Conservation (phyloP, 2,888 invertebrate genomes). For the Pterobdella sp. region DNA sequence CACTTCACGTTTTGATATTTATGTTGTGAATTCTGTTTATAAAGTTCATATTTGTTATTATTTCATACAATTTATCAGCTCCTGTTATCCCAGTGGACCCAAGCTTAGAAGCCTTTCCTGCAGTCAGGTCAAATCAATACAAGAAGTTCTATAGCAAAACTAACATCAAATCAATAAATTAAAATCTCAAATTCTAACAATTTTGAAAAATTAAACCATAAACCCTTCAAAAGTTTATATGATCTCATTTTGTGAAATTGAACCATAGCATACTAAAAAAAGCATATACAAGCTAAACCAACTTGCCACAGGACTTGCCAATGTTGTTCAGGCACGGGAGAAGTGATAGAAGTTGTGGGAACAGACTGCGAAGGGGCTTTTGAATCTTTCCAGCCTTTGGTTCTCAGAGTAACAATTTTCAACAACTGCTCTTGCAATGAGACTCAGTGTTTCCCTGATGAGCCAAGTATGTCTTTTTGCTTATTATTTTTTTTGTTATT, state of each 20-base stretch:
- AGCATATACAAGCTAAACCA: not conserved
- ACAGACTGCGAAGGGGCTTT: constrained; percentile 11
- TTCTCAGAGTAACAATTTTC: not conserved
- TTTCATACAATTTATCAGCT: too few relatives aligned
- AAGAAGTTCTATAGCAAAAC: too few relatives aligned
- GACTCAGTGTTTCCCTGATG: not conserved
- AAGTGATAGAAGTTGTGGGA: not conserved
- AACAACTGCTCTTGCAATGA: constrained; percentile 9
- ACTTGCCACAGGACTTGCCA: not conserved
- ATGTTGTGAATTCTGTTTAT: too few relatives aligned
- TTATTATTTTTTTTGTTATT: too few relatives aligned
- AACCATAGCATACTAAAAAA: not conserved
- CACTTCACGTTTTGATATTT: too few relatives aligned
- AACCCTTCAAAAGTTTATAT: not conserved
- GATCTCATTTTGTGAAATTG: not conserved
- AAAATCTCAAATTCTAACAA: too few relatives aligned
- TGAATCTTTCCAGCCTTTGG: not conserved
- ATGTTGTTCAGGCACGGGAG: constrained; percentile 13
- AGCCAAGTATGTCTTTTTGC: too few relatives aligned
- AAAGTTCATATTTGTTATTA: too few relatives aligned
- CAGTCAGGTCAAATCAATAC: not conserved
- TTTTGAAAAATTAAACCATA: not conserved
- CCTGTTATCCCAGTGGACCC: not conserved
- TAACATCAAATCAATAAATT: too few relatives aligned
- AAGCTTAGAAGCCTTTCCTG: not conserved